These are phyloP conservation scores for Tortrix viridana DNA, from an alignment of 2,888 invertebrate species.

Conservation along the genomic window DNA sequence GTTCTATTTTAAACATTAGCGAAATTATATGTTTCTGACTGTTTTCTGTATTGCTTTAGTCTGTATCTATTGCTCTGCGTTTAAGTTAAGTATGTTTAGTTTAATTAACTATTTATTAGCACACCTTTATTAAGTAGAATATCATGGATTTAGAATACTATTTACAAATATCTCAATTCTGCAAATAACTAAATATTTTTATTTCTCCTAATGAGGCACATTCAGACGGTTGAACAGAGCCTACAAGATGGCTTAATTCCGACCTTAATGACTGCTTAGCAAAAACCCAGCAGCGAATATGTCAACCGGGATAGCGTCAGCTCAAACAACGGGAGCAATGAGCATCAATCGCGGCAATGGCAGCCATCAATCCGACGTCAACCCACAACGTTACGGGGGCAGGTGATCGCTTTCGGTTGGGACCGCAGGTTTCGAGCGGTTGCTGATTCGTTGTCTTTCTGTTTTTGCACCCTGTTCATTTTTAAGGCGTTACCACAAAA, in stretches of 20 bases:
- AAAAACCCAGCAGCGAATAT: slow-evolving; percentile 44
- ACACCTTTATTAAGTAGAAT: no score
- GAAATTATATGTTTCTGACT: no score
- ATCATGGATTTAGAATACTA: no score
- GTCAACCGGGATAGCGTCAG: slow-evolving; percentile 36
- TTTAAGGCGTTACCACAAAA: no score
- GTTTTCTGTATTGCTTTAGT: no score
- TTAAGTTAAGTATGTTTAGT: no score
- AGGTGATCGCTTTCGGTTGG: slow-evolving; percentile 45
- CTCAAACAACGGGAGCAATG: slow-evolving; percentile 33
- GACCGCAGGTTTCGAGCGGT: slow-evolving; percentile 13
- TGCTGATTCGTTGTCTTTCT: neutral
- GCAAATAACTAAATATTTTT: no score
- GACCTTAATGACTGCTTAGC: slow-evolving; percentile 51
- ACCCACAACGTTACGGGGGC: slow-evolving; percentile 48
- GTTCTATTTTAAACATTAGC: no score
- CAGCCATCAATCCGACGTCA: slow-evolving; percentile 49
- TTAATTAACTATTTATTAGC: no score
- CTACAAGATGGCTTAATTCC: slow-evolving; percentile 4
- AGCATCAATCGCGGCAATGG: slow-evolving; percentile 46
- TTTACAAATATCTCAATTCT: no score
- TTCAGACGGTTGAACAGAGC: neutral
- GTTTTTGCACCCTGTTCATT: no score
- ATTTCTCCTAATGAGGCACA: neutral
- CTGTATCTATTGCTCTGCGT: no score